These are phyloP conservation scores for Poicephalus gulielmi DNA, from an alignment of 2,113 vertebrate species.

Conservation along the genomic window DNA sequence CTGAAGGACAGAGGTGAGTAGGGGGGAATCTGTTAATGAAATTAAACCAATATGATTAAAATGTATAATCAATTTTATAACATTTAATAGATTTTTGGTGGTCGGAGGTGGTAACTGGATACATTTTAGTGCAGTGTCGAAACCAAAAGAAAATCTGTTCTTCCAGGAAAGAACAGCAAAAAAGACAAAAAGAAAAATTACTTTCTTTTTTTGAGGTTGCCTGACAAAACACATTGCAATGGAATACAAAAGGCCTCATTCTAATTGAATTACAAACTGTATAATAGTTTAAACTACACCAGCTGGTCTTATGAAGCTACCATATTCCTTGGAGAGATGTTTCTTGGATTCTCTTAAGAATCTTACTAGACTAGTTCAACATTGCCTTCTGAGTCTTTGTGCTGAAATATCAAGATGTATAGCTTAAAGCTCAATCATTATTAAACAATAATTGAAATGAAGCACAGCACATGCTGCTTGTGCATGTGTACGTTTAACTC, in stretches of 20 bases:
- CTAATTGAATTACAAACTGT: conserved; percentile 73
- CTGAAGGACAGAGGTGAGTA: background rate
- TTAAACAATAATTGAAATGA: conserved; percentile 20
- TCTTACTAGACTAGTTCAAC: conserved; percentile 28
- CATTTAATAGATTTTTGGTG: background rate
- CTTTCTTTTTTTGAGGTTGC: conserved; percentile 38
- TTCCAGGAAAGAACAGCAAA: background rate
- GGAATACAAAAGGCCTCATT: conserved; percentile 49
- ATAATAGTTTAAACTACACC: conserved; percentile 72
- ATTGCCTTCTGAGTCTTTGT: conserved; percentile 6
- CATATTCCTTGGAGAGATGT: conserved; percentile 62
- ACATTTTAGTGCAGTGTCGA: background rate
- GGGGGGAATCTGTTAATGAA: conserved; percentile 10
- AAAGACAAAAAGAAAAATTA: background rate
- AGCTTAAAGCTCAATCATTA: background rate
- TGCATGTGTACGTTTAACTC: background rate
- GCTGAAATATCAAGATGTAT: background rate
- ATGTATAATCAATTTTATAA: background rate
- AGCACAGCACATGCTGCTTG: background rate
- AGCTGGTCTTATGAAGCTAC: conserved; percentile 70
- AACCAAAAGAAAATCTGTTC: background rate
- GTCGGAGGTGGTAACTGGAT: background rate
- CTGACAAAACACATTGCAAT: conserved; percentile 35
- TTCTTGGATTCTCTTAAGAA: conserved; percentile 17
- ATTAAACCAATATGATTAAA: background rate